Percentiles rank a stretch among this genome's conserved stretches.
Evolutionary conservation across 2,888 invertebrate genomes (phyloP).

Genomic region (Noctuana brunneofusca): DNA sequence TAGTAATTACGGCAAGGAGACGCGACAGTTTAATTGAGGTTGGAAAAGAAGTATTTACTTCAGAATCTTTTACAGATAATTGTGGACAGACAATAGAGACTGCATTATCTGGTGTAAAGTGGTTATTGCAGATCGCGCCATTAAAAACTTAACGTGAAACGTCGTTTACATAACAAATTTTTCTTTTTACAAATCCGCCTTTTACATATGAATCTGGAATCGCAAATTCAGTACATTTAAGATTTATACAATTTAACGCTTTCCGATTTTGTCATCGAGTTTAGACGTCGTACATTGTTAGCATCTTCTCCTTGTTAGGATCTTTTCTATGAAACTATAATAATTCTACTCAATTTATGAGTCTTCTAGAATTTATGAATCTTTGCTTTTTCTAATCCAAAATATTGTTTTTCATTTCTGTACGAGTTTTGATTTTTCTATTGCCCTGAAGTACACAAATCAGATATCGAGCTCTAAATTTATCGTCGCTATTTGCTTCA

Average conservation of each 20-base stretch:
- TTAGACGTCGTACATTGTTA: not conserved
- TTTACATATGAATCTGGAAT: not conserved
- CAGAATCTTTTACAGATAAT: slow-evolving; percentile 4
- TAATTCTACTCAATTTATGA: not conserved
- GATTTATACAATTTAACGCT: not conserved
- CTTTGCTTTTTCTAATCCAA: not conserved
- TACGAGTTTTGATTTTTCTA: not conserved
- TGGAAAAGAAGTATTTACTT: slow-evolving; percentile 22
- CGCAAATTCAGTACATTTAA: not conserved
- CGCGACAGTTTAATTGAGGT: slow-evolving; percentile 30
- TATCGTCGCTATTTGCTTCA: slow-evolving; percentile 30
- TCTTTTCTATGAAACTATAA: not conserved
- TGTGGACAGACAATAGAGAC: not conserved
- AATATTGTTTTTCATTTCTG: not conserved
- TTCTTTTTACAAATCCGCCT: not conserved
- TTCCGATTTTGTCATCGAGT: not conserved
- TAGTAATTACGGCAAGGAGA: slow-evolving; percentile 29
- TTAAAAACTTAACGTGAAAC: not conserved
- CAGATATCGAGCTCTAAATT: slow-evolving; percentile 28
- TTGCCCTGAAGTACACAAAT: slow-evolving; percentile 22
- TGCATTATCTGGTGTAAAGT: slow-evolving; percentile 5
- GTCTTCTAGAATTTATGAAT: not conserved
- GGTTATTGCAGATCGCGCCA: not conserved
- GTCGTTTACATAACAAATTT: not conserved
- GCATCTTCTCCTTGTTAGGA: no score